Conservation (phyloP, 2,797 vertebrate genomes). For the Melanotaenia parkinsoni region DNA sequence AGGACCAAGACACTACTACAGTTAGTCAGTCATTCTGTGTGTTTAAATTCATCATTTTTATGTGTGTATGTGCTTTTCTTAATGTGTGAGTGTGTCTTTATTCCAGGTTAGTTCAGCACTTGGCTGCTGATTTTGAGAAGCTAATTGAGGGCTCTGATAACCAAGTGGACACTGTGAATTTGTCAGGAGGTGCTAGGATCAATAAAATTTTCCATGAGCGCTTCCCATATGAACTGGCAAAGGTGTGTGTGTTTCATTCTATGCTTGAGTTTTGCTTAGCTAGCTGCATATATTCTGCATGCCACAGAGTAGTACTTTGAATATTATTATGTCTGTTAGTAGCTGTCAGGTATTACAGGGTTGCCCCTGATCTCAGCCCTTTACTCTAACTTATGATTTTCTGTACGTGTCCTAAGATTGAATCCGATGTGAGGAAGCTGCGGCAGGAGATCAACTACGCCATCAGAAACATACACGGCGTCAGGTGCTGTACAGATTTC, state of each 20-base stretch:
- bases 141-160: slow-evolving; percentile 92
- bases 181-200: slow-evolving; percentile 94
- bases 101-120: slow-evolving; percentile 83
- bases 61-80: neutral
- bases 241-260: slow-evolving; percentile 51
- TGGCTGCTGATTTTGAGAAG: slow-evolving; percentile 93
- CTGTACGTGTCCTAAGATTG: slow-evolving; percentile 80
- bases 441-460: slow-evolving; percentile 93
- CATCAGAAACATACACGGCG: slow-evolving; percentile 95
- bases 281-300: neutral
- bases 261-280: neutral
- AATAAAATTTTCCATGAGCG: slow-evolving; percentile 94
- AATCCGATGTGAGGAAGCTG: slow-evolving; percentile 90
- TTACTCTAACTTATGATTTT: neutral
- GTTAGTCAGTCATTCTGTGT: slow-evolving; percentile 78
- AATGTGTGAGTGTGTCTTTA: slow-evolving; percentile 9
- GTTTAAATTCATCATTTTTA: slow-evolving; percentile 1
- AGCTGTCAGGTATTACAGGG: neutral
- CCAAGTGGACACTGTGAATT: slow-evolving; percentile 88
- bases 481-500: slow-evolving; percentile 84
- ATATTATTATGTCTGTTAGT: neutral
- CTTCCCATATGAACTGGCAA: slow-evolving; percentile 84
- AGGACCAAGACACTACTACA: slow-evolving; percentile 91
- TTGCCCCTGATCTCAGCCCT: neutral
- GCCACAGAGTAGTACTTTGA: neutral